Evolutionary conservation across 2,888 invertebrate species (phyloP), one percentile per base, ranked within the genome.

Genomic region (Andrena hattorfiana): DNA sequence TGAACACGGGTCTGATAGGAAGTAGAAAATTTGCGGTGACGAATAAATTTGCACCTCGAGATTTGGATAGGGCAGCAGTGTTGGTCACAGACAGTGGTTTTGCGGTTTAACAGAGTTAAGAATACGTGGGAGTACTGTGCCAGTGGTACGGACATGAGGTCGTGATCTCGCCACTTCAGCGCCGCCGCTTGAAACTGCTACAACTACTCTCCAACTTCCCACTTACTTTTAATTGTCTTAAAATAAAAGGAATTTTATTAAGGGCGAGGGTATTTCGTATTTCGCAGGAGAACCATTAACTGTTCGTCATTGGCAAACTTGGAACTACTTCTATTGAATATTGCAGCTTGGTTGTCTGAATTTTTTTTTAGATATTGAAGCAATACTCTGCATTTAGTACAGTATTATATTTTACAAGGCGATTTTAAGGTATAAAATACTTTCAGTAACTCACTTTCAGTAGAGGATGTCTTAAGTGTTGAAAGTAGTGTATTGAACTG

Each of bases 31-130:
- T 54, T 64, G 74, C 56, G 42, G 23, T 20, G 35, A 30, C 69
- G 67, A 87, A 76, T 81, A 77, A 84, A 84, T 81, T 84, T 69
- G 69, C 79, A 72, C 49, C 54, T 54, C 42, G 72, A 81, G 76
- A 75, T 67, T 82, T 54, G 28, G 51, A 48, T 20, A 32, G 49
- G 49, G 26, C 51, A 51, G 49, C 54, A 62, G 62, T 30, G 78
- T 51, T 54, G 67, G 73, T 69, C 68, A 56, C 68, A 70, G 62
- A 83, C 75, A 63, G 75, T 69, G 78, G 82, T 76, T 51, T 78
- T 81, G 79, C 82, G 77, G 82, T 76, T 67, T 76, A 82, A 78
- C 85, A 49, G 66, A 66, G 82, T 87, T 87, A 82, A 83, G 81
- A 83, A 87, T 85, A 86, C 81, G 63, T 49, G 67, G 32, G 20